These are phyloP conservation scores for Perognathus longimembris DNA, from an alignment of 2,113 vertebrate species.

Conservation along the genomic window DNA sequence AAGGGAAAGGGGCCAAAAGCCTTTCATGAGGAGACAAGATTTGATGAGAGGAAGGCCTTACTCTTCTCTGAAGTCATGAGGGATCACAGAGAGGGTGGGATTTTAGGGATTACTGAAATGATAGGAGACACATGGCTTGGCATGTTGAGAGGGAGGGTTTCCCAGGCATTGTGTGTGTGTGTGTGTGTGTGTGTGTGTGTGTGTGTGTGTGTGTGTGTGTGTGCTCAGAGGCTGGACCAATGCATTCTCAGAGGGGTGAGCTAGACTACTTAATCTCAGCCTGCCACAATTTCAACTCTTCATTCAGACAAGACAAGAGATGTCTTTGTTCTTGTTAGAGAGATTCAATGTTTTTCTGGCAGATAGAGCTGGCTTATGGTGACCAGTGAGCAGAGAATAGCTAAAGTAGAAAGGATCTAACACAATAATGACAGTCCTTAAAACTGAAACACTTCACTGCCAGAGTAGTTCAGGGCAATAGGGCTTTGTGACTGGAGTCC, in stretches of 20 bases:
- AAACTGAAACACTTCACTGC: not conserved
- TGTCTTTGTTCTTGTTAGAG: not conserved
- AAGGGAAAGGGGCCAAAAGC: not conserved
- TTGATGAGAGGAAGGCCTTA: not conserved
- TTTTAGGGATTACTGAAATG: conserved; percentile 8
- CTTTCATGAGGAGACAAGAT: not conserved
- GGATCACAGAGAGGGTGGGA: not conserved
- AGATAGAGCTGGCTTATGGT: not conserved
- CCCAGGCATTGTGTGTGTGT: not conserved
- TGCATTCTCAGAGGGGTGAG: not conserved
- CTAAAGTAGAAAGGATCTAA: not conserved
- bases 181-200: no score
- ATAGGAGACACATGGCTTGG: conserved; percentile 48
- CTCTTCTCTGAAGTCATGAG: not conserved
- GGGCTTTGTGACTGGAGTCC: not conserved
- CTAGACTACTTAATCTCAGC: not conserved
- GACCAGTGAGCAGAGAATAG: not conserved
- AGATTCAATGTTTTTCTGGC: conserved; percentile 10
- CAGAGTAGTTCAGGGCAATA: no score
- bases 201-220: not conserved
- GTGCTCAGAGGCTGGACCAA: not conserved
- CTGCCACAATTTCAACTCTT: not conserved
- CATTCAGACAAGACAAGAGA: not conserved
- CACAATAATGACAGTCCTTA: not conserved
- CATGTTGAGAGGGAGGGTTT: not conserved